phyloP scores from a whole-genome alignment of 2,797 vertebrate species.

The Prunella strophiata region DNA sequence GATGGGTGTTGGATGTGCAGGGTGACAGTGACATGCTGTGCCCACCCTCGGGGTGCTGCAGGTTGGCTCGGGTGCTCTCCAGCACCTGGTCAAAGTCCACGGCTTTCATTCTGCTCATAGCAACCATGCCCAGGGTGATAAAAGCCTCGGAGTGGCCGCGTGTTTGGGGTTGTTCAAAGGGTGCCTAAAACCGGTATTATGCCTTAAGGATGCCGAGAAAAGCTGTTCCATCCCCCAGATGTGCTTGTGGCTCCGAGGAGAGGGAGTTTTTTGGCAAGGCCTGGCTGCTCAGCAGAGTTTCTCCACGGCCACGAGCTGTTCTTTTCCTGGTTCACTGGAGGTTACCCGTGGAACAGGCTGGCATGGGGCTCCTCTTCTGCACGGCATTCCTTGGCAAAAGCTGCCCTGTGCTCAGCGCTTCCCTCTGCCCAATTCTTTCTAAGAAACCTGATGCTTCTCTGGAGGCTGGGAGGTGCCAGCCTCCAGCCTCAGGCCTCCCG shows the following conservation, averaged over 20 bases:
- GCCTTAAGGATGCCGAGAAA: neutral
- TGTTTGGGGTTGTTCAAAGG: neutral
- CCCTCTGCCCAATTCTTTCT: neutral
- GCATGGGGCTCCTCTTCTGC: neutral
- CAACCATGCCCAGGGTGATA: neutral
- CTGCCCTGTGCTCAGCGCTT: neutral
- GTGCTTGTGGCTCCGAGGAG: neutral
- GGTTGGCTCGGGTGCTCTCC: neutral
- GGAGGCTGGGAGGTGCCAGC: neutral
- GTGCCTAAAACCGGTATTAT: fast-evolving
- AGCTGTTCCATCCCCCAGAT: neutral
- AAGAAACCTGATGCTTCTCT: neutral
- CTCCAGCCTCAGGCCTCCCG: neutral
- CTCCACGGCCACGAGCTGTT: fast-evolving
- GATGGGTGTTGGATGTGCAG: neutral
- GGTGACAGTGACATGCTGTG: fast-evolving
- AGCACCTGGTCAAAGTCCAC: neutral
- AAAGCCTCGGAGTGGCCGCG: neutral
- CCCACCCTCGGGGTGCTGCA: neutral
- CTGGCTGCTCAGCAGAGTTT: neutral
- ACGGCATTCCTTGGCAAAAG: neutral
- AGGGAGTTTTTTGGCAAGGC: neutral
- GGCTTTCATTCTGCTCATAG: fast-evolving
- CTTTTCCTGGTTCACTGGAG: neutral
- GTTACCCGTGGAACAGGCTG: neutral